Percentiles rank a stretch among this genome's conserved stretches.
phyloP scores from a whole-genome alignment of 2,797 vertebrate genomes.

The Lepus oiostolus region DNA sequence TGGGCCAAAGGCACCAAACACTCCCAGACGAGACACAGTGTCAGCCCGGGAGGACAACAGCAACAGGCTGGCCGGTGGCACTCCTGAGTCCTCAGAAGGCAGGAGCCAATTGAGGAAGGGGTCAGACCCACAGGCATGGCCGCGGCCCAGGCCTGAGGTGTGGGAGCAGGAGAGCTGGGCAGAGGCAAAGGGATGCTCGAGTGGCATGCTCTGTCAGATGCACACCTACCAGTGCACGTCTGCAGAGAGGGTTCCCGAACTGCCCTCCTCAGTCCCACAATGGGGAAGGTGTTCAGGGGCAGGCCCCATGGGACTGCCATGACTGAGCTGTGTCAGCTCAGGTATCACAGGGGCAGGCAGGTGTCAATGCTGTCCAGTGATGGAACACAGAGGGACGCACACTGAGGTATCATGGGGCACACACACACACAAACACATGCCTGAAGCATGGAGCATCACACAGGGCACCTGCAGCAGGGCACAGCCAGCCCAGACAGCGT shows the following conservation, averaged over 20 bases:
- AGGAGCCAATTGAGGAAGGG: neutral
- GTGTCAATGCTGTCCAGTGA: neutral
- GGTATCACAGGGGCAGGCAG: neutral
- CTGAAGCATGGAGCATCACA: fast-evolving
- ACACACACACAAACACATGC: neutral
- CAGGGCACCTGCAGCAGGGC: fast-evolving
- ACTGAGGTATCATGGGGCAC: neutral
- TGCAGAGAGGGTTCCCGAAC: neutral
- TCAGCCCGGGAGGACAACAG: neutral
- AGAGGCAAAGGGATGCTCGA: neutral
- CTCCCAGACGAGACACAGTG: neutral
- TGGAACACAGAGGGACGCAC: neutral
- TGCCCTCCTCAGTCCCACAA: neutral
- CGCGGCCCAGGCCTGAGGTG: fast-evolving
- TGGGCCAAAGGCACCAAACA: neutral
- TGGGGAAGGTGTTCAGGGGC: fast-evolving
- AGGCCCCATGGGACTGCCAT: too few species aligned
- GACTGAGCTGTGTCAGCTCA: neutral
- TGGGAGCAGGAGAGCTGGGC: neutral
- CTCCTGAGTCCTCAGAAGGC: neutral
- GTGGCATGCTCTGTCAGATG: too few species aligned
- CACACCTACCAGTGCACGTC: too few species aligned
- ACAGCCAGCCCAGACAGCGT: neutral
- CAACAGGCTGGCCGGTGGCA: neutral
- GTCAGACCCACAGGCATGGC: neutral